phyloP scores from a whole-genome alignment of 2,888 invertebrate genomes.

The Tinea pellionella region DNA sequence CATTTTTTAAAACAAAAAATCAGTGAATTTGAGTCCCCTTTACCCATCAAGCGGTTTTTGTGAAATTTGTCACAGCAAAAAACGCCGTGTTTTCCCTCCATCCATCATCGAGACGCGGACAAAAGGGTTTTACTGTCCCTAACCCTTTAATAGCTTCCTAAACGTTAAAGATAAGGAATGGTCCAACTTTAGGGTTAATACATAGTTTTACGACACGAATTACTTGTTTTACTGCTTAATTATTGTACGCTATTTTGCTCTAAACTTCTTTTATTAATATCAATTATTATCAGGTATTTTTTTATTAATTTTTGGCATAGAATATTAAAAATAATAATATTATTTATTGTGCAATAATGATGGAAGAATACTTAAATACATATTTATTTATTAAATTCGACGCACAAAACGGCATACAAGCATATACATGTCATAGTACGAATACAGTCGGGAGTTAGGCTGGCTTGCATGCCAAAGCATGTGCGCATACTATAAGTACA shows the following conservation, averaged over 20 bases:
- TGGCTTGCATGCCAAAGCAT: no score
- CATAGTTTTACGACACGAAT: background rate
- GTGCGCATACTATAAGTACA: no score
- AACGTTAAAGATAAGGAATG: background rate
- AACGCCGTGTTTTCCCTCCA: background rate
- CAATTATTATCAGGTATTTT: no score
- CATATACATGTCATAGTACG: no score
- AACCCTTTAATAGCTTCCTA: conserved; percentile 5
- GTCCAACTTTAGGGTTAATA: background rate
- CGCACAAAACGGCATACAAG: no score
- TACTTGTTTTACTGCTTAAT: background rate
- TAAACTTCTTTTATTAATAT: no score
- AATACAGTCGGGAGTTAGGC: no score
- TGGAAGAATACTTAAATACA: no score
- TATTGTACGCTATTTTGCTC: background rate
- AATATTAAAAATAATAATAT: no score
- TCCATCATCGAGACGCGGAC: background rate
- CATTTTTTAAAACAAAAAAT: background rate
- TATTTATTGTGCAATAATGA: no score
- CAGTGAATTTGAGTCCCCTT: background rate
- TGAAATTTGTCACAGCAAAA: background rate
- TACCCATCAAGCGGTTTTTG: background rate
- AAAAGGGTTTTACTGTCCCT: background rate
- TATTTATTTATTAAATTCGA: no score
- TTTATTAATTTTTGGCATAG: no score